Evolutionary conservation across 2,888 invertebrate species (phyloP).

Genomic region (Sinhomidia bicolor): DNA sequence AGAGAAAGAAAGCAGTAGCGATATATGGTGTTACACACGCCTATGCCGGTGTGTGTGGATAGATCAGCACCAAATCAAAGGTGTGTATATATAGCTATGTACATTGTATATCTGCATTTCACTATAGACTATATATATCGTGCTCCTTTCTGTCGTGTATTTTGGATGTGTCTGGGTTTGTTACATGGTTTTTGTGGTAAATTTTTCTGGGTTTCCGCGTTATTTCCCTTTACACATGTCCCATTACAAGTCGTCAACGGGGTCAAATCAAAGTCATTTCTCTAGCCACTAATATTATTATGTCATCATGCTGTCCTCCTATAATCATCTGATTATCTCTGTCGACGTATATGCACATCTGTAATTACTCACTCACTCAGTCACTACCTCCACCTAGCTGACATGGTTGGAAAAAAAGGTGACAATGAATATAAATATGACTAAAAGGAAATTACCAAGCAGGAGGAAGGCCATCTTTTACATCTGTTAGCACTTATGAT

Average conservation of each 20-base stretch:
- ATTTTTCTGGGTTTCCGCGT: slow-evolving; percentile 41
- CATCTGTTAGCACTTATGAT: background rate
- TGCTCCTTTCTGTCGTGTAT: background rate
- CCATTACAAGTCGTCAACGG: slow-evolving; percentile 19
- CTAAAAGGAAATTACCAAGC: slow-evolving; percentile 34
- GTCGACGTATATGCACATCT: background rate
- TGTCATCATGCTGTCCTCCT: slow-evolving; percentile 16
- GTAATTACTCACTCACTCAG: background rate
- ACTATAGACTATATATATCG: background rate
- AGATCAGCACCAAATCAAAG: slow-evolving; percentile 3
- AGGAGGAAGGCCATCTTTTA: slow-evolving; percentile 3
- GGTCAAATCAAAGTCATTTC: slow-evolving; percentile 42
- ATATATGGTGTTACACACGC: too few relatives aligned
- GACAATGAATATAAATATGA: background rate
- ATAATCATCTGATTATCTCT: slow-evolving; percentile 23
- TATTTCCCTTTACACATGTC: slow-evolving; percentile 46
- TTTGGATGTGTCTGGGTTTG: background rate
- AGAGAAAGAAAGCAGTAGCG: slow-evolving; percentile 16
- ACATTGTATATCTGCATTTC: too few relatives aligned
- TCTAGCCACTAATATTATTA: slow-evolving; percentile 13
- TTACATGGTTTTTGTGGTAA: slow-evolving; percentile 16
- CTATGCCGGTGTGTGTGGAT: background rate
- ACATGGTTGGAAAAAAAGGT: background rate
- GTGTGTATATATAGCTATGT: too few relatives aligned
- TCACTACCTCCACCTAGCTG: background rate